Evolutionary conservation across 2,797 vertebrate genomes (phyloP).

Genomic region (Danio albolineatus): DNA sequence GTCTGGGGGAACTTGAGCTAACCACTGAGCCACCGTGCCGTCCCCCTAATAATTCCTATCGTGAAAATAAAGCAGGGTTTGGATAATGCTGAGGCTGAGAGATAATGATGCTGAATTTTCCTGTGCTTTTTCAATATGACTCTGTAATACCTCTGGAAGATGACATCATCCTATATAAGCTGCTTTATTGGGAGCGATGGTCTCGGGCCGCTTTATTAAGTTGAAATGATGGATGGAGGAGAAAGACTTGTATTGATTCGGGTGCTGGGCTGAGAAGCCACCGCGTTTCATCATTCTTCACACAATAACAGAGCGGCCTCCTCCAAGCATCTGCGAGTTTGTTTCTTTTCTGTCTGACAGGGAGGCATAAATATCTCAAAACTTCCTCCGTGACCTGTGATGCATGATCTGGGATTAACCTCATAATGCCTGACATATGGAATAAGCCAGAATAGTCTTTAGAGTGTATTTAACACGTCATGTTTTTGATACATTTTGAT

Average conservation of each 20-base stretch:
- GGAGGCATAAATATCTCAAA: not conserved
- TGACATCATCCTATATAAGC: conserved; percentile 1
- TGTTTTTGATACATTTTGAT: too few relatives aligned
- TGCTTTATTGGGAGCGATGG: not conserved
- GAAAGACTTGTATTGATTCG: conserved; percentile 71
- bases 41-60: not conserved
- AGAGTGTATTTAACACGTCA: too few relatives aligned
- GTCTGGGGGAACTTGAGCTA: too few relatives aligned
- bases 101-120: not conserved
- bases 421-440: too few relatives aligned
- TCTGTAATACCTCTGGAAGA: not conserved
- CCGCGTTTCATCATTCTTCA: conserved; percentile 67
- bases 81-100: not conserved
- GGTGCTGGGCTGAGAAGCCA: conserved; percentile 62
- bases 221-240: conserved; percentile 72
- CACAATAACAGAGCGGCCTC: conserved; percentile 21
- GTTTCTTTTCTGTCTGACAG: not conserved
- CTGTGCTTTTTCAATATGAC: not conserved
- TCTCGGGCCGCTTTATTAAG: conserved; percentile 54
- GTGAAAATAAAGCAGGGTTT: not conserved
- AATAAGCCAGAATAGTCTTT: too few relatives aligned
- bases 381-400: not conserved
- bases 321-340: not conserved
- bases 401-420: not conserved
- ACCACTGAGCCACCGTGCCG: too few relatives aligned